These are phyloP conservation scores for Dicerorhinus sumatrensis DNA, from an alignment of 2,113 vertebrate genomes.

Conservation along the genomic window DNA sequence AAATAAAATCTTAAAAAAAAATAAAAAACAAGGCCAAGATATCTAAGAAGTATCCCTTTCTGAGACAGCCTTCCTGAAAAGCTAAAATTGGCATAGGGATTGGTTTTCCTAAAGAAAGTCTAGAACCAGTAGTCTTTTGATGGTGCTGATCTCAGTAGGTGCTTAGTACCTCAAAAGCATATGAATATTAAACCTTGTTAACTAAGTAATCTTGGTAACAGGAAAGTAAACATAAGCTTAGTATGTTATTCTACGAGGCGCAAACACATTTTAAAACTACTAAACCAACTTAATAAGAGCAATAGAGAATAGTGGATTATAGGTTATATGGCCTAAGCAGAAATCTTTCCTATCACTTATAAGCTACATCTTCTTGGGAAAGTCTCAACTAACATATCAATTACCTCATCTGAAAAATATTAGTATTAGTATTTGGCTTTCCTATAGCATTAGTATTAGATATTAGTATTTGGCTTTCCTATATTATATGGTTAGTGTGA, in stretches of 20 bases:
- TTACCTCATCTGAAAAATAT: neutral
- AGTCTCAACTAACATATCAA: neutral
- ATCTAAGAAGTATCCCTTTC: neutral
- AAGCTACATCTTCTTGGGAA: neutral
- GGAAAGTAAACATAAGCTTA: neutral
- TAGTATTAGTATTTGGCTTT: neutral
- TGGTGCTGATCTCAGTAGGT: neutral
- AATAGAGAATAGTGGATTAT: neutral
- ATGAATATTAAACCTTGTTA: neutral
- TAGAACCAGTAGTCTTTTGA: neutral
- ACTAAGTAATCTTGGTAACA: neutral
- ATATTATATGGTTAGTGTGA: neutral
- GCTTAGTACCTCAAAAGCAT: neutral
- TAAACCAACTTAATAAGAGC: neutral
- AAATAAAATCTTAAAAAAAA: no score
- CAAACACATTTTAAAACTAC: neutral
- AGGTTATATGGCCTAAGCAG: neutral
- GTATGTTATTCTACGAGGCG: neutral
- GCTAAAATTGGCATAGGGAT: neutral
- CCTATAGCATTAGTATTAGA: neutral
- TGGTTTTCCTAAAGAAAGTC: neutral
- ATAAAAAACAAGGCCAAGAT: neutral
- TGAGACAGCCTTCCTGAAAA: neutral
- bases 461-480: conserved; percentile 8
- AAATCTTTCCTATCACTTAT: neutral